Conservation (phyloP, 2,888 invertebrate species). For the Cetonia aurata region DNA sequence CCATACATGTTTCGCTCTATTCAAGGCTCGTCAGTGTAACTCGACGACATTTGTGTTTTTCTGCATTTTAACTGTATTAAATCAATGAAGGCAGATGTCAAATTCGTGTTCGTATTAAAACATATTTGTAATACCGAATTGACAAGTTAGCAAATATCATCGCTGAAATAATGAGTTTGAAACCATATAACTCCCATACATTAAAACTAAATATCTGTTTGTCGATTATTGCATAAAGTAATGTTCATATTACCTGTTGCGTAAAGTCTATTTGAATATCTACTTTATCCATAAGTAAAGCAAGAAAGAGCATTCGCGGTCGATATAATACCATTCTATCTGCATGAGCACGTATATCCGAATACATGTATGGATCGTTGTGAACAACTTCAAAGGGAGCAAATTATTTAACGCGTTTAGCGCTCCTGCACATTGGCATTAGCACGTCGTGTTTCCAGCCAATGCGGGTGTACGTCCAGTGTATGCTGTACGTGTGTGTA, state of each 20-base stretch:
- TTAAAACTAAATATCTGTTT: too few relatives aligned
- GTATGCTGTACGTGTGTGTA: constrained; percentile 55
- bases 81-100: too few relatives aligned
- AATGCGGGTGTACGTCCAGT: constrained; percentile 56
- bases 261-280: neutral
- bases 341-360: constrained; percentile 24
- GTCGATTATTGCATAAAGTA: too few relatives aligned
- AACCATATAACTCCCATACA: too few relatives aligned
- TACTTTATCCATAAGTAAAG: constrained; percentile 3
- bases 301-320: constrained; percentile 19
- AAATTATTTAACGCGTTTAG: constrained; percentile 64
- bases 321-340: constrained; percentile 13
- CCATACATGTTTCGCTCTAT: too few relatives aligned
- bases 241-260: neutral
- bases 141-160: too few relatives aligned
- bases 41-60: too few relatives aligned
- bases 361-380: constrained; percentile 32
- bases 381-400: constrained; percentile 52
- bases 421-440: constrained; percentile 59
- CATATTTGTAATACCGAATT: too few relatives aligned
- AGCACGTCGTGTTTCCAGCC: constrained; percentile 56
- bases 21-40: too few relatives aligned
- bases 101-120: too few relatives aligned
- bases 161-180: too few relatives aligned
- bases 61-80: too few relatives aligned